Evolutionary conservation across 1,140 invertebrate species (phyloP), one percentile per base, ranked within the genome.

Genomic region (Temnothorax nylanderi): DNA sequence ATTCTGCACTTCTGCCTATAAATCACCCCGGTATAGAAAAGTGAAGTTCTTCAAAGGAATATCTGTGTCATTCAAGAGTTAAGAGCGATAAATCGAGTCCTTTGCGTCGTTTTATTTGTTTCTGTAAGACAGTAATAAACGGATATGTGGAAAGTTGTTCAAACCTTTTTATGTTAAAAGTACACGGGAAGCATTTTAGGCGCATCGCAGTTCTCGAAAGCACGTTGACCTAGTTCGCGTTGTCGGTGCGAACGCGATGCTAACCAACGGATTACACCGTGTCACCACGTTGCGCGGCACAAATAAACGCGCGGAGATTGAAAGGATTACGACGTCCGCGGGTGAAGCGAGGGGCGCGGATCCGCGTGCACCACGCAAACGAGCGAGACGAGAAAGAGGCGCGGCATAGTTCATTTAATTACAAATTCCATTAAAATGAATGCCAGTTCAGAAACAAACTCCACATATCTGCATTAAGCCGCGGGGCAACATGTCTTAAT

Each of bases 341-440:
- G 47, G 13, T 1, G 44, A 47, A 54, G 49, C 44, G 51, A 10
- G 47, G 49, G 86, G 58, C 0, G 88, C 76, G 75, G 78, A 54
- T 56, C n/a, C 37, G 18, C 11, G 62, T 60, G 64, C 64, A n/a
- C 51, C 51, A 84, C 18, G 47, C 41, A 56, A 58, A 76, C 62
- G 69, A 69, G 85, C n/a, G 84, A 89, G 89, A 91, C 77, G 69
- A 89, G 86, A 92, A 88, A 88, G 89, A 92, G 90, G 86, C 67
- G 87, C 90, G 90, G 88, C 89, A 94, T 95, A 93, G 92, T 91
- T 95, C 94, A 95, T 95, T 94, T 93, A 95, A 95, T 95, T 95
- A 95, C 92, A 94, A 94, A 95, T 95, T 95, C 94, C 94, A 95
- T 95, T 95, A 95, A 95, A 95, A 95, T 95, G 93, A 94, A 95